Evolutionary conservation across 92 coral and sea anemone species (phyloP), one percentile per base, ranked within the genome.

Genomic region (Virgularia gustaviana): DNA sequence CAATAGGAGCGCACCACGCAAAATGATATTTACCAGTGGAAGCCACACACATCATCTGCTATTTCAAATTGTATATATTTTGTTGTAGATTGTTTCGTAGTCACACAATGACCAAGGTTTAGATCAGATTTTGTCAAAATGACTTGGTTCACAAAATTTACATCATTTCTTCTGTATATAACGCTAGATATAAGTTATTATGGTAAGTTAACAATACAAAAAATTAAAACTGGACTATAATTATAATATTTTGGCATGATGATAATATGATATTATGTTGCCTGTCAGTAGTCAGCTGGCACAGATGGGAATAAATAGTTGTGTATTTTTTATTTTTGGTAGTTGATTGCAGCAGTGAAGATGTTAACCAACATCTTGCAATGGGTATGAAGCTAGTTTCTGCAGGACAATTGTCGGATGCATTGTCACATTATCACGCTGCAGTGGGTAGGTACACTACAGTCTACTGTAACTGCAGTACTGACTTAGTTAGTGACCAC

Each of bases 1-100:
- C 98, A 92, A 92, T 92, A 80, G 81, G 45, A 72, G 87, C 85
- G 81, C 81, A 92, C 98, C 98, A 92, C 98, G 98, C 90, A 70
- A 63, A 77, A 77, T 43, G 74, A 45, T 49, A 49, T 67, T 67
- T 67, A 67, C 74, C 74, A 67, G 38, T 67, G 45, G 74, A 44
- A 24, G 34, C 45, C 28, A 67, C 20, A 45, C 74, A 67, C 74
- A 67, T 67, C 74, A 67, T 67, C 70, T 35, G 18, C 51, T 43
- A 36, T 45, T 43, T 42, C 42, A 24, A 38, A 51, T 35, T 31
- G 4, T 58, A 58, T 58, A 24, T 64, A 31, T 19, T 67, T 39
- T 15, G 41, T 39, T 39, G 27, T 31, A 65, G 23, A 42, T 41
- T 33, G 4, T 30, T 15, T 67, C 71, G 22, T 58, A 58, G 36